A percentile compares a stretch with the other conserved stretches of the same genome.
Conservation (phyloP, 2,888 invertebrate genomes). For the Priapulus caudatus region DNA sequence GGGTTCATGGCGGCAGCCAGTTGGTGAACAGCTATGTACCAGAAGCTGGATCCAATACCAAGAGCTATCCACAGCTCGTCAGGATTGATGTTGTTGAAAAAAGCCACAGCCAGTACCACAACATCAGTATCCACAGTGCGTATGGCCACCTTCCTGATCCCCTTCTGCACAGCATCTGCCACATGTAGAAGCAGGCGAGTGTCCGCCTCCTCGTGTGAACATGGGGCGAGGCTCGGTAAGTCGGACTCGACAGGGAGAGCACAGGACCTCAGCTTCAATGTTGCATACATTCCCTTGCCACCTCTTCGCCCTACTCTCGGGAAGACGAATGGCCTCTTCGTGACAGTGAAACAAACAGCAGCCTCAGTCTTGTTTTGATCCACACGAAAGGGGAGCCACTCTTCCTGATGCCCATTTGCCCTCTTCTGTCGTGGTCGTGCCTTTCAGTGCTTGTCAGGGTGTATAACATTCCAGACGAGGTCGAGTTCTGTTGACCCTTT, state of each 20-base stretch:
- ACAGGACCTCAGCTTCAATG: no score
- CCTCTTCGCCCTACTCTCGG: no score
- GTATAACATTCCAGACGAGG: no score
- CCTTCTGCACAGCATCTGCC: conserved; percentile 12
- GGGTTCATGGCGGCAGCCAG: conserved; percentile 9
- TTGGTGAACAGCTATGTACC: conserved; percentile 4
- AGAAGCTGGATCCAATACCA: conserved; percentile 1
- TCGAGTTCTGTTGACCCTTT: no score
- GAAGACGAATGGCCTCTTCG: not conserved
- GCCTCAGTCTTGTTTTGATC: conserved; percentile 16
- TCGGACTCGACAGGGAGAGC: not conserved
- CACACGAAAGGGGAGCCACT: no score
- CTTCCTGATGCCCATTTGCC: no score
- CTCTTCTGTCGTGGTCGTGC: conserved; percentile 14
- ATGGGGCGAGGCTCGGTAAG: not conserved
- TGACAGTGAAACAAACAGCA: conserved; percentile 13
- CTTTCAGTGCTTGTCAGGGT: no score
- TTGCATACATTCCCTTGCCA: not conserved
- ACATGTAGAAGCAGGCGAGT: conserved; percentile 16
- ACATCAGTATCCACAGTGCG: conserved; percentile 21
- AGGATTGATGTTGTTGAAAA: not conserved
- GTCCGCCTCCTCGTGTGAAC: conserved; percentile 19
- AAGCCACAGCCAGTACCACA: conserved; percentile 14
- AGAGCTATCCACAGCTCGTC: conserved; percentile 3
- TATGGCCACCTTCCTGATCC: conserved; percentile 6